A percentile compares a stretch with the other conserved stretches of the same genome.
These are phyloP conservation scores for Nysson spinosus DNA, from an alignment of 2,888 invertebrate species.

Conservation along the genomic window DNA sequence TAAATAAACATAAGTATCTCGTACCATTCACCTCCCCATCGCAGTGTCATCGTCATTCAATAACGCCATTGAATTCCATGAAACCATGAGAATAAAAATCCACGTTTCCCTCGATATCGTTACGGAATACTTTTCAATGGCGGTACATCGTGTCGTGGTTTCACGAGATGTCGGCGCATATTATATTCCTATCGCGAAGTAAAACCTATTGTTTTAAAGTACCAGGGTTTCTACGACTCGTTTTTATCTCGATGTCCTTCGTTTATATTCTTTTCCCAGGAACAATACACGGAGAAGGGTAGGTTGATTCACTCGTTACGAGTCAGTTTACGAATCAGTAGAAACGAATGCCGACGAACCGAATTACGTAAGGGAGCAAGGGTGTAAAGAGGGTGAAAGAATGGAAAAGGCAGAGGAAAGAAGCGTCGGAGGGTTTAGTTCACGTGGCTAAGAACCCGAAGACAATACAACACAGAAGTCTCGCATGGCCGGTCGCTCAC, in stretches of 20 bases:
- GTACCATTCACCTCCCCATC: too few species aligned
- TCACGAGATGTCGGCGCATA: neutral
- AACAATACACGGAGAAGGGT: too few species aligned
- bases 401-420: neutral
- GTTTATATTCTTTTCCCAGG: too few species aligned
- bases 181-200: conserved; percentile 8
- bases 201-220: conserved; percentile 8
- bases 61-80: too few species aligned
- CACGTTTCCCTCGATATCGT: neutral
- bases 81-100: neutral
- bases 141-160: too few species aligned
- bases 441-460: conserved; percentile 23
- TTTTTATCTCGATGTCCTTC: too few species aligned
- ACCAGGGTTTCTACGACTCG: conserved; percentile 4
- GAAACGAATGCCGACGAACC: conserved; percentile 20
- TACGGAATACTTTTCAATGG: neutral
- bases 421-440: neutral
- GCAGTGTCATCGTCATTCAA: too few species aligned
- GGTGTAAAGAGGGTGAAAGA: too few species aligned
- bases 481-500: conserved; percentile 59
- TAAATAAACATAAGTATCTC: too few species aligned
- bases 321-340: conserved; percentile 28
- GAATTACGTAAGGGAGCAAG: conserved; percentile 16
- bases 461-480: conserved; percentile 56
- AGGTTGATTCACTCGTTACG: neutral